A percentile compares a stretch with the other conserved stretches of the same genome.
phyloP scores from a whole-genome alignment of 2,797 vertebrate genomes.

The Gymnoscopelus braueri region DNA sequence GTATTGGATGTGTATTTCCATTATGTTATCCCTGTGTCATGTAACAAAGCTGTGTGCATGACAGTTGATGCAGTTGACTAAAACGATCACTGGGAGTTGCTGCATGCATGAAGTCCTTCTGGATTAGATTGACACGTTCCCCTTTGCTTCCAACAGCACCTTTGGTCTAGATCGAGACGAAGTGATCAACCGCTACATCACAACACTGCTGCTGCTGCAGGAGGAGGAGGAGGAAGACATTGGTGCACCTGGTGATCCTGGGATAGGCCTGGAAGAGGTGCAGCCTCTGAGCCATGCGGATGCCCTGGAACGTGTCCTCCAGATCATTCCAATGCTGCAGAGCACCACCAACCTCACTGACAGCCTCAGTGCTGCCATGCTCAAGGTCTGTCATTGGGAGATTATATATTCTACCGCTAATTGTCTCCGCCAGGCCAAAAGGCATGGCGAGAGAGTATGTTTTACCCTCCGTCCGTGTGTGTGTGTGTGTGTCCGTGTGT shows the following conservation, averaged over 20 bases:
- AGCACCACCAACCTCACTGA: constrained; percentile 84
- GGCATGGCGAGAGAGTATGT: too few relatives aligned
- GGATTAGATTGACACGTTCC: not conserved
- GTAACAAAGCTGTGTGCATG: not conserved
- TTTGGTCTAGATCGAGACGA: constrained; percentile 87
- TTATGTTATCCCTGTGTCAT: not conserved
- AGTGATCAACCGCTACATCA: constrained; percentile 92
- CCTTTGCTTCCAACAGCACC: constrained; percentile 73
- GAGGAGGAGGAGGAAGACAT: constrained; percentile 64
- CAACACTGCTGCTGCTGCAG: constrained; percentile 87
- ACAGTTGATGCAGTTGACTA: not conserved
- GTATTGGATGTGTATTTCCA: too few relatives aligned
- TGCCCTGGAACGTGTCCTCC: constrained; percentile 81
- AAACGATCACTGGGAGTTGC: not conserved
- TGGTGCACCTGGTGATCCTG: not conserved
- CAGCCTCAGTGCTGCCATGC: constrained; percentile 85
- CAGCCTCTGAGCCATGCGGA: constrained; percentile 66
- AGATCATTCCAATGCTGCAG: constrained; percentile 86
- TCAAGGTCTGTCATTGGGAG: constrained; percentile 81
- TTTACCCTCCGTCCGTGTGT: too few relatives aligned
- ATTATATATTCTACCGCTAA: too few relatives aligned
- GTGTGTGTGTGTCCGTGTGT: too few relatives aligned
- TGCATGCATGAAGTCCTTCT: not conserved
- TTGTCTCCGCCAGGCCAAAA: too few relatives aligned
- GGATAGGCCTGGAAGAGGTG: constrained; percentile 19